Evolutionary conservation across 1,140 invertebrate species (phyloP), one percentile per base, ranked within the genome.

Genomic region (Teleopsis dalmanni): DNA sequence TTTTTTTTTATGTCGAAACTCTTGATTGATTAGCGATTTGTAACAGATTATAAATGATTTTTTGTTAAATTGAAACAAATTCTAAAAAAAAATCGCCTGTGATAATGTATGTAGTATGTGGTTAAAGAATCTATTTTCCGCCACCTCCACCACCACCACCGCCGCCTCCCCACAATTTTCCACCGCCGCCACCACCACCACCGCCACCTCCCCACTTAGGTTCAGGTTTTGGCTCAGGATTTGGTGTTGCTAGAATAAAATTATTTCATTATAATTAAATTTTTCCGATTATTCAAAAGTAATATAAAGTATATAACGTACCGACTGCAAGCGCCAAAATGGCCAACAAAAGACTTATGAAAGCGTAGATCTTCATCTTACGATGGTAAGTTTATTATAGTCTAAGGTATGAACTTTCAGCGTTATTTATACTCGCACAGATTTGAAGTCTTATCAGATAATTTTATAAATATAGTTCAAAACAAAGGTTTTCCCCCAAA

Each of bases 81-180:
- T n/a, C n/a, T n/a, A n/a, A n/a, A n/a, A n/a, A n/a, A n/a, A n/a
- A n/a, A n/a, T n/a, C n/a, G n/a, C n/a, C n/a, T n/a, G n/a, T n/a
- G n/a, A n/a, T n/a, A n/a, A n/a, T n/a, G n/a, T n/a, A n/a, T n/a
- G n/a, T n/a, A n/a, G n/a, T n/a, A n/a, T n/a, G n/a, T n/a, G n/a
- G n/a, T n/a, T n/a, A n/a, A n/a, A n/a, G n/a, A n/a, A 34, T 19
- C 37, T 36, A 49, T 31, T 49, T 49, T 27, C 47, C 47, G 43
- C 47, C 47, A 22, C 46, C 47, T 23, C 47, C 47, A 14, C 47
- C 47, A 22, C 47, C 47, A 19, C 47, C 47, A 14, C 47, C 47
- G 13, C 47, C 47, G 7, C 47, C 47, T 4, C 40, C 40, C 11
- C 21, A 26, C 4, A 31, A 23, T 18, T 40, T 40, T 26, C 47